Evolutionary conservation across 2,888 invertebrate species (phyloP).

Genomic region (Ophioninae sp.): DNA sequence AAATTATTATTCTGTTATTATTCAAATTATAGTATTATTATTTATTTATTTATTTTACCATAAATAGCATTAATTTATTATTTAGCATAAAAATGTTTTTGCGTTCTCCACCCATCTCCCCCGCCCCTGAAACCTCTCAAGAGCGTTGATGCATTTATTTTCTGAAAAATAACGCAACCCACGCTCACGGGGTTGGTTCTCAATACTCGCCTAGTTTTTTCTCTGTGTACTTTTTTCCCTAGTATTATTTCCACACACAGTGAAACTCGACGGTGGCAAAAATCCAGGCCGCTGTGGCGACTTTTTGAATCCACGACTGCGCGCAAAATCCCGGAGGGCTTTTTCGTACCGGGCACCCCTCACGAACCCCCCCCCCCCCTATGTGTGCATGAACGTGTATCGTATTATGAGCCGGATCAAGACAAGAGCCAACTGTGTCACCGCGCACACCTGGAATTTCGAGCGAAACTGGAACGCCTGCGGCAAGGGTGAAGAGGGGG

Average conservation of each 20-base stretch:
- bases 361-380: constrained; percentile 10
- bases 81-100: too few relatives aligned
- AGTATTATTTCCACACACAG: constrained; percentile 49
- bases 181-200: too few relatives aligned
- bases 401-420: constrained; percentile 6
- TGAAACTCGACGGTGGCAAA: constrained; percentile 57
- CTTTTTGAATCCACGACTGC: constrained; percentile 58
- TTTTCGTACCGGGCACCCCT: constrained; percentile 57
- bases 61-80: too few relatives aligned
- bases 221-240: too few relatives aligned
- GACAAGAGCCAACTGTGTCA: neutral
- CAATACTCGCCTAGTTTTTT: too few relatives aligned
- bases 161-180: too few relatives aligned
- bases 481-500: neutral
- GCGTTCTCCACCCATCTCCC: too few relatives aligned
- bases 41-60: too few relatives aligned
- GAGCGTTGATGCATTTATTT: too few relatives aligned
- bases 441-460: neutral
- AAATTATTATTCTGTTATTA: too few relatives aligned
- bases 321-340: constrained; percentile 60
- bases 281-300: constrained; percentile 63
- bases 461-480: neutral
- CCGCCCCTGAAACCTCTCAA: too few relatives aligned
- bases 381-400: neutral
- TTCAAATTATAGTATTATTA: too few relatives aligned